Percentiles rank a stretch among this genome's conserved stretches.
Evolutionary conservation across 2,888 invertebrate genomes (phyloP).

Genomic region (Salpingus planirostris): DNA sequence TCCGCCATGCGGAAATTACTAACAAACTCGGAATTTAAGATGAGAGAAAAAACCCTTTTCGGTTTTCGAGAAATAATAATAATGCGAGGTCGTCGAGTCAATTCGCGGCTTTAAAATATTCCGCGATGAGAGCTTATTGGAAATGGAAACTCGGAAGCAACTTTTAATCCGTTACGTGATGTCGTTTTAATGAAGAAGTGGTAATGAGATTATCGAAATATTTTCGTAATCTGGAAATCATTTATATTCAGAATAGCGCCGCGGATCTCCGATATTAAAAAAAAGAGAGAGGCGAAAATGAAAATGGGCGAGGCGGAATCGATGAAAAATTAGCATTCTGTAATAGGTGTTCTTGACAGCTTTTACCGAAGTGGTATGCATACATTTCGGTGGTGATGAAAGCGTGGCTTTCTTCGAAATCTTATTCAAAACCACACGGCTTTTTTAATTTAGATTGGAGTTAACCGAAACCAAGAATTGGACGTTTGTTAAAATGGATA

Average conservation of each 20-base stretch:
- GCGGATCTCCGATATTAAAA: conserved; percentile 12
- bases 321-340: conserved; percentile 22
- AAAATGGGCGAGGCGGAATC: conserved; percentile 15
- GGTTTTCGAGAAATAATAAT: no score
- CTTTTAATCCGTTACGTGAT: no score
- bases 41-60: no score
- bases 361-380: conserved; percentile 18
- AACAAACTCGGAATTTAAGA: no score
- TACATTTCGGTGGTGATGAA: conserved; percentile 9
- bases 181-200: conserved; percentile 4
- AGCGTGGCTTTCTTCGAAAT: conserved; percentile 7
- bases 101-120: no score
- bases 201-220: conserved; percentile 6
- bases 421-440: conserved; percentile 12
- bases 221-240: conserved; percentile 11
- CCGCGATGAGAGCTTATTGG: no score
- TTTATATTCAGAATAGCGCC: conserved; percentile 12
- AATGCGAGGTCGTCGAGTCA: no score
- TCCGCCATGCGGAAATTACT: no score
- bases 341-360: conserved; percentile 21
- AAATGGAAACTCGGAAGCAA: no score
- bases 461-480: conserved; percentile 13
- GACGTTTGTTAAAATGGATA: conserved; percentile 11
- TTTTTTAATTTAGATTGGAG: conserved; percentile 13
- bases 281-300: conserved; percentile 15